Evolutionary conservation across 2,797 vertebrate genomes (phyloP).

Genomic region (Hybognathus amarus): DNA sequence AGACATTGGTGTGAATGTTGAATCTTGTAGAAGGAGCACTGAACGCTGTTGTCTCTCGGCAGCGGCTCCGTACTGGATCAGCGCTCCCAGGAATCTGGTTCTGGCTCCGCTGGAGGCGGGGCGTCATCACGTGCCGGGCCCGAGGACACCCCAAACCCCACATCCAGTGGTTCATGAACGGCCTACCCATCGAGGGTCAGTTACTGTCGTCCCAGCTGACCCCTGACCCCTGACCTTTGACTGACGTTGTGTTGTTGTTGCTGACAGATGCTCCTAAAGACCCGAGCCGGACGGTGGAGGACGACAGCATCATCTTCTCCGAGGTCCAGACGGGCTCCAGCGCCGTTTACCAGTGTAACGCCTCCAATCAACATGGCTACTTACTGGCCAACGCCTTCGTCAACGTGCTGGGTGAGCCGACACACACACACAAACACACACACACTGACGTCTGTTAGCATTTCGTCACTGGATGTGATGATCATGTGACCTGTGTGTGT

Average conservation of each 20-base stretch:
- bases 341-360: conserved; percentile 95
- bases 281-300: conserved; percentile 88
- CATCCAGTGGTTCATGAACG: conserved; percentile 91
- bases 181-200: conserved; percentile 90
- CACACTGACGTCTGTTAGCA: no score
- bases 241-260: conserved; percentile 12
- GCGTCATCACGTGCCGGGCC: conserved; percentile 88
- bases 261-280: conserved; percentile 86
- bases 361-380: conserved; percentile 93
- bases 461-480: not conserved
- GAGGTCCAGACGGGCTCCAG: conserved; percentile 89
- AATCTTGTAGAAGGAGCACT: no score
- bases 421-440: no score
- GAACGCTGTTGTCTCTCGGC: conserved; percentile 9
- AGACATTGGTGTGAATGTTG: no score
- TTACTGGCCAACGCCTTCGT: conserved; percentile 93
- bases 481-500: conserved; percentile 41
- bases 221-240: not conserved
- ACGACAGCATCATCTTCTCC: conserved; percentile 91
- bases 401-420: conserved; percentile 89
- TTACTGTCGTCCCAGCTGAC: not conserved
- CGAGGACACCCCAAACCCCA: conserved; percentile 90
- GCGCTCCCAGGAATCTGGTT: conserved; percentile 87
- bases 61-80: conserved; percentile 98
- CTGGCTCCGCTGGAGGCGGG: conserved; percentile 90